These are phyloP conservation scores for Crocallis elinguaria DNA, from an alignment of 2,888 invertebrate species.

Conservation along the genomic window DNA sequence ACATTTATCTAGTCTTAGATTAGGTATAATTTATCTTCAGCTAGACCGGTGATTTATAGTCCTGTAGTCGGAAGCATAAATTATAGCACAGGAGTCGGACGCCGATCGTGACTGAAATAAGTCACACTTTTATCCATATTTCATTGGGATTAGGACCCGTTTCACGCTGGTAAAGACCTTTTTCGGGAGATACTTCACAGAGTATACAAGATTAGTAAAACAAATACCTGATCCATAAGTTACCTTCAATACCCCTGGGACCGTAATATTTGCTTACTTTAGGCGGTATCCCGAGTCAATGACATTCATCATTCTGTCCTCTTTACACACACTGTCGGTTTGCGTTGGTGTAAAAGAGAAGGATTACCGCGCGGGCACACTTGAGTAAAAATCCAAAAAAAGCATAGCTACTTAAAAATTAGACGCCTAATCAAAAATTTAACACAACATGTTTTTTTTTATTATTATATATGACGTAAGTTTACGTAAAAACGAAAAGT, in stretches of 20 bases:
- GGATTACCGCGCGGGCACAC: too few relatives aligned
- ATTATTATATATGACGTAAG: too few relatives aligned
- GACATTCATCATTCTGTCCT: too few relatives aligned
- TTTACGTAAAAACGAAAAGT: too few relatives aligned
- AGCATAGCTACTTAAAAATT: too few relatives aligned
- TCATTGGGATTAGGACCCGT: slow-evolving; percentile 19
- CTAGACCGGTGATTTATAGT: slow-evolving; percentile 35
- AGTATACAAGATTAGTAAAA: neutral
- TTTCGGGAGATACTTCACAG: too few relatives aligned
- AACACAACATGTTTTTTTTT: too few relatives aligned
- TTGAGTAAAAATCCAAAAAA: too few relatives aligned
- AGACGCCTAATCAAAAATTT: too few relatives aligned
- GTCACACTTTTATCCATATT: slow-evolving; percentile 25
- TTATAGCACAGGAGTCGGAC: slow-evolving; percentile 21
- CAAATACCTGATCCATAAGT: neutral
- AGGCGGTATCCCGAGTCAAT: too few relatives aligned
- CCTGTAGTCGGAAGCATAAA: slow-evolving; percentile 29
- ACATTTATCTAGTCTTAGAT: slow-evolving; percentile 25
- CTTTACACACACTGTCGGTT: too few relatives aligned
- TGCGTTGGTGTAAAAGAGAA: too few relatives aligned
- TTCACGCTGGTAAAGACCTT: slow-evolving; percentile 8
- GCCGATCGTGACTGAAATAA: slow-evolving; percentile 28
- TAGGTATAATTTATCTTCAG: slow-evolving; percentile 36
- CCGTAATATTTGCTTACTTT: neutral
- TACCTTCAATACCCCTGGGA: neutral